Evolutionary conservation across 2,797 vertebrate species (phyloP), one percentile per base, ranked within the genome.

Genomic region (Sitta carolinensis): DNA sequence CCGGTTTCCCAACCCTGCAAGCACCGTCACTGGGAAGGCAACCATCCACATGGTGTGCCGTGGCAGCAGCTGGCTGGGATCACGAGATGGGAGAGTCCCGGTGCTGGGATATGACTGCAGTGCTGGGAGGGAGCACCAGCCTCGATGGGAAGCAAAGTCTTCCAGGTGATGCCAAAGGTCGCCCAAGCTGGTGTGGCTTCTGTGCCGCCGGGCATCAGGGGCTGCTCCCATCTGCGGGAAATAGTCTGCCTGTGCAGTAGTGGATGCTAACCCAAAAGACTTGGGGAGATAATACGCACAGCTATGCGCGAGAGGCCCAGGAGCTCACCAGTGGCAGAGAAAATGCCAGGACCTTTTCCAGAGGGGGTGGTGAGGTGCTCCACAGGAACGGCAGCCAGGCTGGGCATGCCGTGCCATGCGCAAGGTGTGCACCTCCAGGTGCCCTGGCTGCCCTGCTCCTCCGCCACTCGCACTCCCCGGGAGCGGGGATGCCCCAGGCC

Each of bases 191-290:
- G 55, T 5, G 22, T 5, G 3, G 61, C 36, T 77, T 50, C 45
- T 23, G n/a, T n/a, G 42, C 18, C 1, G 0, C 40, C 1, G 2
- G 45, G 76, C 29, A 52, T 17, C 61, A 12, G 5, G 0, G 52
- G 23, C 50, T 67, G 66, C 5, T 20, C 32, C 5, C 15, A 21
- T 25, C 19, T 9, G 38, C 47, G 2, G 21, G 34, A 36, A 7
- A 59, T n/a, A 43, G 69, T 18, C 62, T 21, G 72, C 26, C 51
- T 36, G 63, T 16, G 47, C 8, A 30, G 36, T 4, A 1, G 13
- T 19, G 43, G 36, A 76, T 52, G 17, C 9, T 74, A 70, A 67
- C 11, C 6, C 66, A 27, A 50, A 90, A 75, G n/a, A 62, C 15
- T 26, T 26, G 32, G 23, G 45, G 57, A 38, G 11, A 42, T 38